Evolutionary conservation across 2,113 vertebrate species (phyloP).

Genomic region (Setophaga coronata): DNA sequence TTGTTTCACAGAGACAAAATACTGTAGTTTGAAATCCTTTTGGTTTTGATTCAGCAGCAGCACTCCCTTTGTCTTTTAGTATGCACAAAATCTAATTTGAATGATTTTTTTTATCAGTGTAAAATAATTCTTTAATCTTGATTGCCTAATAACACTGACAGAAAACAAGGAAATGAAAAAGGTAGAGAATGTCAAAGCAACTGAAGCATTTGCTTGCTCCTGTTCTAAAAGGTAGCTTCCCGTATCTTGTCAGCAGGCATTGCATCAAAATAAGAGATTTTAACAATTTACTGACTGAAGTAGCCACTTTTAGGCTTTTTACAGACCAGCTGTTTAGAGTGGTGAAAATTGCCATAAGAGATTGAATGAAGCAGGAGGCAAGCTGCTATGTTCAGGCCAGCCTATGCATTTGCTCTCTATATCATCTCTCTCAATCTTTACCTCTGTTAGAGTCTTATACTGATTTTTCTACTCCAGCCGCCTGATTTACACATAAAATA

Average conservation of each 20-base stretch:
- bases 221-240: neutral
- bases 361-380: neutral
- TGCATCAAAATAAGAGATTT: neutral
- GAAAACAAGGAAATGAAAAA: neutral
- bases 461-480: neutral
- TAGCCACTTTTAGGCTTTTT: neutral
- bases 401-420: rapidly evolving
- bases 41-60: conserved; percentile 22
- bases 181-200: neutral
- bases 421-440: neutral
- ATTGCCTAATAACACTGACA: neutral
- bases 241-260: neutral
- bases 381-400: neutral
- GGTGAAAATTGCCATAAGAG: neutral
- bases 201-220: neutral
- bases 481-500: neutral
- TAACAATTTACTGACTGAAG: neutral
- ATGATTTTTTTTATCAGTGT: neutral
- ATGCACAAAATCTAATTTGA: conserved; percentile 6
- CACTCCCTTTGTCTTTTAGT: neutral
- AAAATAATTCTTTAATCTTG: neutral
- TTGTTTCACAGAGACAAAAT: conserved; percentile 42
- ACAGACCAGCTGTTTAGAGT: neutral
- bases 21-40: neutral
- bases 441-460: neutral